Conservation (phyloP, 1,140 invertebrate genomes). For the Eueides isabella region DNA sequence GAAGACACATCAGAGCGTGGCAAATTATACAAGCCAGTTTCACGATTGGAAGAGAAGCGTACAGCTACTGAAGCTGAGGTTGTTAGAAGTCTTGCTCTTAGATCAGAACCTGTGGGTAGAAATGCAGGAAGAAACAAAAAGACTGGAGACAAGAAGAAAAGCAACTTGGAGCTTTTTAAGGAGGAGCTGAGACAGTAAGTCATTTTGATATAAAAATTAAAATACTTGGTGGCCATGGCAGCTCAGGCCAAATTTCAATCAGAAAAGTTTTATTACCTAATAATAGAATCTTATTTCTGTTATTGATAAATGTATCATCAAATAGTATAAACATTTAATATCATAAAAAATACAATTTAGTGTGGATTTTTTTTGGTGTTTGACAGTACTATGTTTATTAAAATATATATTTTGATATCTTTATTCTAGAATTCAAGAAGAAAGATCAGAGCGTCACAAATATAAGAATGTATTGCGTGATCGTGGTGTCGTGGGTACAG, state of each 20-base stretch:
- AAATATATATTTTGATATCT: background rate
- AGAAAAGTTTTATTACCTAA: no score
- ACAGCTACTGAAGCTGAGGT: slow-evolving; percentile 84
- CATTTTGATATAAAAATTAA: background rate
- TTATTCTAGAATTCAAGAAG: slow-evolving; percentile 94
- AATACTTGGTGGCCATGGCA: no score
- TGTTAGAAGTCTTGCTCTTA: slow-evolving; percentile 86
- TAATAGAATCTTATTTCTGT: no score
- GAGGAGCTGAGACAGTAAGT: slow-evolving; percentile 94
- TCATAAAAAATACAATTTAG: no score
- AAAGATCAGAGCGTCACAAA: slow-evolving; percentile 97
- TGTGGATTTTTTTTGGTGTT: no score
- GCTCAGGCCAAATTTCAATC: no score
- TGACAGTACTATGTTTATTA: no score
- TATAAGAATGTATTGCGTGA: slow-evolving; percentile 86
- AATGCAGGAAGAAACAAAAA: slow-evolving; percentile 84
- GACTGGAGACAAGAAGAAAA: slow-evolving; percentile 96
- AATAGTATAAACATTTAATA: no score
- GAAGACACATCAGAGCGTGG: slow-evolving; percentile 95
- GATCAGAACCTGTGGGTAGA: slow-evolving; percentile 82
- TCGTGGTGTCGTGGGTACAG: slow-evolving; percentile 52
- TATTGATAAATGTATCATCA: no score
- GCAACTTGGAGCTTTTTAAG: slow-evolving; percentile 98
- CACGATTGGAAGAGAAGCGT: slow-evolving; percentile 85
- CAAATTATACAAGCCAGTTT: slow-evolving; percentile 96